Conservation (phyloP, 2,888 invertebrate genomes). For the Minunthozetes semirufus region DNA sequence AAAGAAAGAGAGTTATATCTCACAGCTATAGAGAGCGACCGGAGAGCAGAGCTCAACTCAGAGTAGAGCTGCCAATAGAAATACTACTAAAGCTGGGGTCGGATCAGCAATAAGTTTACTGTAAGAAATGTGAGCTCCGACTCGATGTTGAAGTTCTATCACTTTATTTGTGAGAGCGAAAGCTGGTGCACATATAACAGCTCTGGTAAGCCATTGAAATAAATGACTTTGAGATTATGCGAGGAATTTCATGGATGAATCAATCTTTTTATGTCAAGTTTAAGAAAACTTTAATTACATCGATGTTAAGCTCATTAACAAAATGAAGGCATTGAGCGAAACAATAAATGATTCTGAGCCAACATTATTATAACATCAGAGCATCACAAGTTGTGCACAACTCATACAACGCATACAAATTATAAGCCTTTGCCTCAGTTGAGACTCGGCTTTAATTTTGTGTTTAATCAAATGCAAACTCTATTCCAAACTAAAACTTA, state of each 20-base stretch:
- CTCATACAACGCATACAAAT: slow-evolving; percentile 12
- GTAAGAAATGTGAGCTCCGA: slow-evolving; percentile 24
- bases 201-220: slow-evolving; percentile 28
- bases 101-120: slow-evolving; percentile 19
- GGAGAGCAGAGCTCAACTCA: slow-evolving; percentile 1
- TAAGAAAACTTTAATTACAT: slow-evolving; percentile 37
- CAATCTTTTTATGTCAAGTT: slow-evolving; percentile 33
- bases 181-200: slow-evolving; percentile 20
- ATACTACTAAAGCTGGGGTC: background rate
- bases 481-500: slow-evolving; percentile 5
- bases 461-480: slow-evolving; percentile 9
- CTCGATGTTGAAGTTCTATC: slow-evolving; percentile 14
- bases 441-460: background rate
- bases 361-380: background rate
- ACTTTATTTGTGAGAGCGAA: slow-evolving; percentile 20
- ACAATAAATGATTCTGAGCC: slow-evolving; percentile 5
- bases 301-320: slow-evolving; percentile 22
- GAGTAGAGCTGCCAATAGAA: background rate
- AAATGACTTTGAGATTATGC: slow-evolving; percentile 33
- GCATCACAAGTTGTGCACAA: slow-evolving; percentile 23
- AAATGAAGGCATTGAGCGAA: slow-evolving; percentile 22
- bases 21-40: background rate
- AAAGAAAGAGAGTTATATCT: background rate
- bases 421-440: background rate
- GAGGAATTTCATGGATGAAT: slow-evolving; percentile 34